A percentile compares a stretch with the other conserved stretches of the same genome.
Conservation (phyloP, 2,888 invertebrate genomes). For the Eupithecia vulgata region DNA sequence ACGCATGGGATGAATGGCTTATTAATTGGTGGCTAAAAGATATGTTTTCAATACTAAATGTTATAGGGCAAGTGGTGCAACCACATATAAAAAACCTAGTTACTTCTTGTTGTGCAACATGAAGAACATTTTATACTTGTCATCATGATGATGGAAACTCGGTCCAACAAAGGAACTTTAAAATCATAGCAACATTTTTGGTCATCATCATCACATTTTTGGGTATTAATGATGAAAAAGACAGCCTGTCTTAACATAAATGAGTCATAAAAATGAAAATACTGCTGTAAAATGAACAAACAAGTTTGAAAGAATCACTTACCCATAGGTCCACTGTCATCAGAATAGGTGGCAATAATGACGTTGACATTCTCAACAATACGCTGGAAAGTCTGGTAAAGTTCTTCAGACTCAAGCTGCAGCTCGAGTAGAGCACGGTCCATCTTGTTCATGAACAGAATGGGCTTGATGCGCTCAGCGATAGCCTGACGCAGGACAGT, state of each 20-base stretch:
- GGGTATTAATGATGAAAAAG: neutral
- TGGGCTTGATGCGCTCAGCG: conserved; percentile 99
- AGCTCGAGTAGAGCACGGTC: conserved; percentile 99
- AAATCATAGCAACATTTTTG: neutral
- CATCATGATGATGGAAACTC: neutral
- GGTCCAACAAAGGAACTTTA: neutral
- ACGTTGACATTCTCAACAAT: conserved; percentile 99
- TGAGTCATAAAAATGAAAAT: neutral
- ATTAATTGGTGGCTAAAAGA: too few species aligned
- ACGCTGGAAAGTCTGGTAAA: conserved; percentile 99
- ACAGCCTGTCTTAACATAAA: neutral
- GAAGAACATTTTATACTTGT: too few species aligned
- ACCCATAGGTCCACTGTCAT: conserved; percentile 99
- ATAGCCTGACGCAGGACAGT: conserved; percentile 99
- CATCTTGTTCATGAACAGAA: conserved; percentile 99
- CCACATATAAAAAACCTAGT: too few species aligned
- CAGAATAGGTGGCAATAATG: conserved; percentile 99
- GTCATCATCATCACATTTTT: neutral
- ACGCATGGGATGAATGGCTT: too few species aligned
- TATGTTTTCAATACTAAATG: too few species aligned
- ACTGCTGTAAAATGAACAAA: neutral
- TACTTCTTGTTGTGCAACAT: too few species aligned
- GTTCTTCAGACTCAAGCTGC: conserved; percentile 97
- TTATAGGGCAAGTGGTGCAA: too few species aligned
- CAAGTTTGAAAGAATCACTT: conserved; percentile 44